Evolutionary conservation across 2,888 invertebrate species (phyloP).

Genomic region (Thecophora atra): DNA sequence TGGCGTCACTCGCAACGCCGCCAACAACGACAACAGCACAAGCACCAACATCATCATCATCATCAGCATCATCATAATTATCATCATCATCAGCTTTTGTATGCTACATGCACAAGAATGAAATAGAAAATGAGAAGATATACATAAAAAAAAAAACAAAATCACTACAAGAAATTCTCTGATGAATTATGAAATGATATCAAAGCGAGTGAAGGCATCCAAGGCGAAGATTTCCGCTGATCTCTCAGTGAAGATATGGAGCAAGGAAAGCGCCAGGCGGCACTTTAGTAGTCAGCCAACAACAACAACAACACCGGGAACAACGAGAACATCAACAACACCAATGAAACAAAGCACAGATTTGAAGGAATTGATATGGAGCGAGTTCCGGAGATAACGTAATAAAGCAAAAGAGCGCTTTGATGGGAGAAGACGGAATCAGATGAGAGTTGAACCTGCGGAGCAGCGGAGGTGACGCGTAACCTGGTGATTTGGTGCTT

Average conservation of each 20-base stretch:
- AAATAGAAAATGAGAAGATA: not conserved
- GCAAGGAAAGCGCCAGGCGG: conserved; percentile 37
- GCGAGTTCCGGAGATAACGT: not conserved
- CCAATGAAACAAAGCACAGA: conserved; percentile 7
- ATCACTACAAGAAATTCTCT: conserved; percentile 14
- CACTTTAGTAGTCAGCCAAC: conserved; percentile 15
- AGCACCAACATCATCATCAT: too few species aligned
- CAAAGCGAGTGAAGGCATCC: conserved; percentile 22
- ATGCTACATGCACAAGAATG: not conserved
- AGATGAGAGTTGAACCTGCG: not conserved
- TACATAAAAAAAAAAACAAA: not conserved
- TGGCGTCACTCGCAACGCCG: conserved; percentile 29
- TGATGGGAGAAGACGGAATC: not conserved
- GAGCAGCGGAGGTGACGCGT: not conserved
- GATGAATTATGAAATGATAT: conserved; percentile 31
- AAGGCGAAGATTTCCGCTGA: conserved; percentile 35
- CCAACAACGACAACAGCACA: not conserved
- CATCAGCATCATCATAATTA: too few species aligned
- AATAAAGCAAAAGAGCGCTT: not conserved
- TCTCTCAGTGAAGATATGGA: conserved; percentile 18
- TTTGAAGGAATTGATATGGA: conserved; percentile 17
- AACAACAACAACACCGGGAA: conserved; percentile 4
- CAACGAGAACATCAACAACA: conserved; percentile 1
- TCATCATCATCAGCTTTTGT: not conserved
- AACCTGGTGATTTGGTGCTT: not conserved